Conservation (phyloP, 92 coral and sea anemone species). For the Pocillopora meandrina region DNA sequence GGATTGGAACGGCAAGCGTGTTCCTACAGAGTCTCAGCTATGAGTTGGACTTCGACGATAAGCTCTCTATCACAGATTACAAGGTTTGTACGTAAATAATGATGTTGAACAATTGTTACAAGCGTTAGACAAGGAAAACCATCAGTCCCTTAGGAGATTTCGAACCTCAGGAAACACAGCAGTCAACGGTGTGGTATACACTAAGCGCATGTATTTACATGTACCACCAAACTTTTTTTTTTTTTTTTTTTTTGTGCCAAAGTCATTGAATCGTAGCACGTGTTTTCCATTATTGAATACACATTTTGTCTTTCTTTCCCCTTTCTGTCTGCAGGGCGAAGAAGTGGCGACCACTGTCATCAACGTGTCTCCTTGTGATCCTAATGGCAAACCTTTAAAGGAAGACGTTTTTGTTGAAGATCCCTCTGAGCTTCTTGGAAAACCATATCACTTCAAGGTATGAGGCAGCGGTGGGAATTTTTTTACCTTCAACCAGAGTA, state of each 20-base stretch:
- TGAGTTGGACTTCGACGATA: conserved; percentile 97
- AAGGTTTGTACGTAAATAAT: conserved; percentile 54
- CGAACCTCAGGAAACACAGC: neutral
- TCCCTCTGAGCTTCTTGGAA: conserved; percentile 86
- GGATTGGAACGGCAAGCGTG: conserved; percentile 95
- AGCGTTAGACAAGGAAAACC: too few species aligned
- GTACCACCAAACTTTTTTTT: too few species aligned
- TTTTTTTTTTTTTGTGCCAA: too few species aligned
- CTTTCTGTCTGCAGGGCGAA: conserved; percentile 66
- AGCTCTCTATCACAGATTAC: conserved; percentile 93
- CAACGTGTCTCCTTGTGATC: conserved; percentile 88
- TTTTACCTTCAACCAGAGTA: neutral
- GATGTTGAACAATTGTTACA: too few species aligned
- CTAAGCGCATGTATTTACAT: too few species aligned
- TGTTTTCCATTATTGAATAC: too few species aligned
- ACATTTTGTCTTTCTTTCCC: neutral
- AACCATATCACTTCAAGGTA: conserved; percentile 95
- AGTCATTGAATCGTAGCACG: neutral
- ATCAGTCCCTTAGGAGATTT: too few species aligned
- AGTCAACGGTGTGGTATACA: neutral
- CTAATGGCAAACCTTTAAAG: conserved; percentile 80
- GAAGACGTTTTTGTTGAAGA: conserved; percentile 95
- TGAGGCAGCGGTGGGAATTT: neutral
- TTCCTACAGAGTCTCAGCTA: conserved; percentile 95
- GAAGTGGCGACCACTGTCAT: conserved; percentile 92